Evolutionary conservation across 2,888 invertebrate genomes (phyloP).

Genomic region (Philonicus albiceps): DNA sequence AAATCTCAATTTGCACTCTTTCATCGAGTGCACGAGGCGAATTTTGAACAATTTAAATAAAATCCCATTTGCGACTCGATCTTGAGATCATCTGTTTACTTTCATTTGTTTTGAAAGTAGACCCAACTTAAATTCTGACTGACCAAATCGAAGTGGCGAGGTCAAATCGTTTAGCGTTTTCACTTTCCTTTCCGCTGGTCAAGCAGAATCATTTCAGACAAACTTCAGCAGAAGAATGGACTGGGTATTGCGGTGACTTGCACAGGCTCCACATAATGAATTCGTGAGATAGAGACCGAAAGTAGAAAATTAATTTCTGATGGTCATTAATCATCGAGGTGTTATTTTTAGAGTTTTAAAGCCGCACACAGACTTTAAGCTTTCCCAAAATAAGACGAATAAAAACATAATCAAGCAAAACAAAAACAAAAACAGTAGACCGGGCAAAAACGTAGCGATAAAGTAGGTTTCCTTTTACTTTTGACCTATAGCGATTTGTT

Average conservation of each 20-base stretch:
- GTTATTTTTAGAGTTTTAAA: not conserved
- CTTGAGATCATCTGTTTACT: not conserved
- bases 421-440: not conserved
- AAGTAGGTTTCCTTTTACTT: conserved; percentile 14
- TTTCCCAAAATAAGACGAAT: conserved; percentile 4
- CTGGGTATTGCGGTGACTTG: not conserved
- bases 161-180: conserved; percentile 10
- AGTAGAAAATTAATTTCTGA: conserved; percentile 13
- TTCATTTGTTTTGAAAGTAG: not conserved
- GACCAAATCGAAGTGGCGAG: not conserved
- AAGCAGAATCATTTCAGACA: not conserved
- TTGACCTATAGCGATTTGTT: not conserved
- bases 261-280: not conserved
- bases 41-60: not conserved
- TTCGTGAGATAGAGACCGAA: not conserved
- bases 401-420: not conserved
- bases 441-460: not conserved
- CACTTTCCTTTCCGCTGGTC: not conserved
- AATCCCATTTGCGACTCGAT: not conserved
- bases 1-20: not conserved
- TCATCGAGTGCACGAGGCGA: not conserved
- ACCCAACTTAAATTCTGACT: not conserved
- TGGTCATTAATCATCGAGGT: conserved; percentile 4
- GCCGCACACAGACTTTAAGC: not conserved
- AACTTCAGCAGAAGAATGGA: not conserved